Conservation (phyloP, 2,797 vertebrate genomes). For the Salarias fasciatus region DNA sequence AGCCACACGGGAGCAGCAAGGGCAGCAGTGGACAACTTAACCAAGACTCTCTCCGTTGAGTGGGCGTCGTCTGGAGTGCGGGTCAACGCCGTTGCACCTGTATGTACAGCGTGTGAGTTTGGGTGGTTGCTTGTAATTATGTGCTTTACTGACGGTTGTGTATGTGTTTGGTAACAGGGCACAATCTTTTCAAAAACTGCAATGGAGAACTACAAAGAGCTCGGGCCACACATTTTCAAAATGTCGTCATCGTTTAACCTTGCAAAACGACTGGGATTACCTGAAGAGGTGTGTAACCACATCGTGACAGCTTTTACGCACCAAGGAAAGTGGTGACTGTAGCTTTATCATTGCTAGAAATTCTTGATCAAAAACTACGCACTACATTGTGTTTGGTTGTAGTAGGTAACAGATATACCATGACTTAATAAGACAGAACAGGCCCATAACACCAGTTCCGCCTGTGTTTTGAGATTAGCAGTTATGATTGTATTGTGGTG, state of each 20-base stretch:
- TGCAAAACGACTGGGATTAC: conserved; percentile 90
- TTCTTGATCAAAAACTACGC: no score
- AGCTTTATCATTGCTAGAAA: no score
- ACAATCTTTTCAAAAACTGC: conserved; percentile 91
- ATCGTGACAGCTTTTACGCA: no score
- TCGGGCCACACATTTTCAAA: conserved; percentile 74
- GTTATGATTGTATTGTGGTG: no score
- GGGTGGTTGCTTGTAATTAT: conserved; percentile 8
- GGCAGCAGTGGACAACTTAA: conserved; percentile 90
- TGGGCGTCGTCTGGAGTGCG: conserved; percentile 91
- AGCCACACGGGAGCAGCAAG: conserved; percentile 93
- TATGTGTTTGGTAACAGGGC: conserved; percentile 78
- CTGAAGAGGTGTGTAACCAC: conserved; percentile 88
- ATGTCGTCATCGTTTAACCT: conserved; percentile 74
- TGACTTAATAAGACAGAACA: no score
- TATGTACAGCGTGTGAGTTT: conserved; percentile 72
- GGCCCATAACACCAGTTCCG: no score
- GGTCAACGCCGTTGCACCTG: conserved; percentile 90
- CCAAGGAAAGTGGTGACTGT: no score
- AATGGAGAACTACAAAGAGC: conserved; percentile 87
- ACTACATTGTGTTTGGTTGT: no score
- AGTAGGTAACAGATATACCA: no score
- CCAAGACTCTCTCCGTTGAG: conserved; percentile 90
- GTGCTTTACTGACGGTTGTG: no score
- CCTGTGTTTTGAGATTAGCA: no score